Evolutionary conservation across 2,797 vertebrate genomes (phyloP).

Genomic region (Momotus momota): DNA sequence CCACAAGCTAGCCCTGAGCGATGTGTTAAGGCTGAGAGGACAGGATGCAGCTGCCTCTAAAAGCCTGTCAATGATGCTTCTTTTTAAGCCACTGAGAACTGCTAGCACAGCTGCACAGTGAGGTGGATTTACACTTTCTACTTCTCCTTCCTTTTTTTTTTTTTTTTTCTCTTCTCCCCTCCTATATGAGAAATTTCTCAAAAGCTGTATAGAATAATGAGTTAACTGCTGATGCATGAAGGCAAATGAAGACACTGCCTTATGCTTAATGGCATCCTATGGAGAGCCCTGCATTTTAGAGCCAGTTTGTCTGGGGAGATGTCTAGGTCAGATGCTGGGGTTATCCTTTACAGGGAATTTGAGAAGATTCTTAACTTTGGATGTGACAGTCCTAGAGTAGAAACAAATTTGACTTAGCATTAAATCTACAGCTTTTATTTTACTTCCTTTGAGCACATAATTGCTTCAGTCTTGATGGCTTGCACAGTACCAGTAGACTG

Average conservation of each 20-base stretch:
- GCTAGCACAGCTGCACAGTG: slow-evolving; percentile 51
- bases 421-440: neutral
- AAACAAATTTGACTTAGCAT: neutral
- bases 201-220: slow-evolving; percentile 42
- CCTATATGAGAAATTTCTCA: slow-evolving; percentile 18
- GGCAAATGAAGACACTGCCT: slow-evolving; percentile 3
- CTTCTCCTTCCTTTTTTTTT: neutral
- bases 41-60: slow-evolving; percentile 65
- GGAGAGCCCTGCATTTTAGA: neutral
- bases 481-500: neutral
- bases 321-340: neutral
- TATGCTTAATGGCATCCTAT: neutral
- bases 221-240: slow-evolving; percentile 40
- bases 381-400: neutral
- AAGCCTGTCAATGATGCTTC: slow-evolving; percentile 57
- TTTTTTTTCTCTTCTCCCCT: too few species aligned
- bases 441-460: neutral
- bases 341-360: slow-evolving; percentile 1
- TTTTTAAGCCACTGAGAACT: slow-evolving; percentile 44
- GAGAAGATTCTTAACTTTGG: neutral
- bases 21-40: slow-evolving; percentile 7
- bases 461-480: neutral
- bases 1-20: neutral
- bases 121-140: slow-evolving; percentile 36
- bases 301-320: neutral